Conservation (phyloP, 2,888 invertebrate genomes). For the Unio pictorum region DNA sequence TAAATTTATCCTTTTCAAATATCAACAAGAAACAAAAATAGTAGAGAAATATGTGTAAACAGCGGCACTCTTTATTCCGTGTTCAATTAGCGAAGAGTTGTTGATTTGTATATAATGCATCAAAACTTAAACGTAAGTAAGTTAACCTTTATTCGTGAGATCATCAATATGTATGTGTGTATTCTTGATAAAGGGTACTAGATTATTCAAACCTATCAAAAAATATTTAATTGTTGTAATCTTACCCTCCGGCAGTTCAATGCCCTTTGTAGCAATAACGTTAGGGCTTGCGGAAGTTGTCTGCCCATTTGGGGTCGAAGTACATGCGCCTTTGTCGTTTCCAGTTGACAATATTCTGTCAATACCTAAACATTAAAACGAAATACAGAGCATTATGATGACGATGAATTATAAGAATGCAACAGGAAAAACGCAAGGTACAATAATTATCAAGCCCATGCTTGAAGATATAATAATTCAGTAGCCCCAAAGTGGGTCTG, state of each 20-base stretch:
- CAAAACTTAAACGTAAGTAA: no score
- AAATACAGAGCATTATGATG: not conserved
- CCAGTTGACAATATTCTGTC: conserved; percentile 43
- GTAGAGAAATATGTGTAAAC: no score
- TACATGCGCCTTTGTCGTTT: conserved; percentile 15
- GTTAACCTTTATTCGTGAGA: no score
- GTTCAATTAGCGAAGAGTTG: no score
- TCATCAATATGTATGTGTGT: no score
- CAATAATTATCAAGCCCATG: not conserved
- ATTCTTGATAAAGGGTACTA: no score
- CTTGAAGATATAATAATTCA: not conserved
- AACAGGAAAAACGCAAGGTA: no score
- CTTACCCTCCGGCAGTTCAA: conserved; percentile 55
- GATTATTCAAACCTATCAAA: no score
- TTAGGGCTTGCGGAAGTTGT: conserved; percentile 2
- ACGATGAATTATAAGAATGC: not conserved
- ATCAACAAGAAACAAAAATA: no score
- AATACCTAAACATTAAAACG: conserved; percentile 34
- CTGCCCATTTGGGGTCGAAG: conserved; percentile 24
- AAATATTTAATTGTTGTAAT: not conserved
- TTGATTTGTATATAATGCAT: no score
- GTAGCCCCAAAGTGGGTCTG: no score
- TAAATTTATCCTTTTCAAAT: not conserved
- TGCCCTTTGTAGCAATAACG: conserved; percentile 26
- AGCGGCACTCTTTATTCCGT: no score